These are phyloP conservation scores for Malthinus flaveolus DNA, from an alignment of 2,888 invertebrate species.

Conservation along the genomic window DNA sequence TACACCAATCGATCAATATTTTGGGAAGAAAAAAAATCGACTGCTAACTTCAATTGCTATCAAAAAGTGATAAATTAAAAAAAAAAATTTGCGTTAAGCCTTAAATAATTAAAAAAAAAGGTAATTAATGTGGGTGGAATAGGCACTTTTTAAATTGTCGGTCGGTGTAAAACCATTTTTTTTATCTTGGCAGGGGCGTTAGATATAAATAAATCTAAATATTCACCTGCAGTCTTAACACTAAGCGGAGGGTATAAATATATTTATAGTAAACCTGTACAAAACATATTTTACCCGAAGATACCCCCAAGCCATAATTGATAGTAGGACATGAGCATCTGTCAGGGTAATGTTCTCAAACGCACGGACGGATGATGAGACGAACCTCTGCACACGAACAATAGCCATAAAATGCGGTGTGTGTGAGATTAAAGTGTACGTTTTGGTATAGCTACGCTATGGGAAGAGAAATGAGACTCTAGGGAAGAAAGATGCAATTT, in stretches of 20 bases:
- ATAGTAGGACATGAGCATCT: conserved; percentile 43
- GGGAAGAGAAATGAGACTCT: conserved; percentile 27
- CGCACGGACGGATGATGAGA: conserved; percentile 42
- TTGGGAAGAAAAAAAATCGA: too few relatives aligned
- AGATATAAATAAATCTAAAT: conserved; percentile 7
- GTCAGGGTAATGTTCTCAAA: conserved; percentile 44
- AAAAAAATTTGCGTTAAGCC: too few relatives aligned
- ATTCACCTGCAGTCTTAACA: conserved; percentile 22
- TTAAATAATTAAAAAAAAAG: too few relatives aligned
- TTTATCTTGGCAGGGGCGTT: background rate
- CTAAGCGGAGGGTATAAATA: conserved; percentile 1
- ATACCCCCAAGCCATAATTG: conserved; percentile 38
- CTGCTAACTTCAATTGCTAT: too few relatives aligned
- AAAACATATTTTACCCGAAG: conserved; percentile 18
- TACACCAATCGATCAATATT: too few relatives aligned
- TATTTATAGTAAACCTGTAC: conserved; percentile 19
- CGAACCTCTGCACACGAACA: conserved; percentile 39
- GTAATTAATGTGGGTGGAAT: too few relatives aligned
- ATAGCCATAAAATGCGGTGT: conserved; percentile 36
- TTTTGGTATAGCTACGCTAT: conserved; percentile 33
- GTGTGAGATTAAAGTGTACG: conserved; percentile 41
- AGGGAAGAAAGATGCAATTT: conserved; percentile 27
- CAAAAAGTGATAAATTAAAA: too few relatives aligned
- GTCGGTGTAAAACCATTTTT: background rate
- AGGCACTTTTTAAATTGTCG: too few relatives aligned